Evolutionary conservation across 64 coral and sea anemone genomes (phyloP), one percentile per base, ranked within the genome.

Genomic region (Montipora cactus): DNA sequence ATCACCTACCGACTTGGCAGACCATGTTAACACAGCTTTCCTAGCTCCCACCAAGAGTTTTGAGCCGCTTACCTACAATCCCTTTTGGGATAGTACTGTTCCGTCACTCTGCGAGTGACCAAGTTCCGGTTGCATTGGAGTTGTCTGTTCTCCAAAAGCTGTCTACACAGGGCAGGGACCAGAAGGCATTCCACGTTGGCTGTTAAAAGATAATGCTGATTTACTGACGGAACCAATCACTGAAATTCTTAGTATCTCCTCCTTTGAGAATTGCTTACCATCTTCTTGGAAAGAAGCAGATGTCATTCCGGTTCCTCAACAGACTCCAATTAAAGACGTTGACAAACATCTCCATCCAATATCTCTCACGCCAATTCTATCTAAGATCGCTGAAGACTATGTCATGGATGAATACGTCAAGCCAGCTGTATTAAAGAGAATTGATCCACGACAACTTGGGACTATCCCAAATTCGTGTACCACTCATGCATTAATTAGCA

Each of bases 161-260:
- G 28, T 49, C 44, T 8, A 13, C 66, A 18, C 89, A 62, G 89
- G 46, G 45, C 13, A 78, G n/a, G 78, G 66, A 23, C 77, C 89
- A 44, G 78, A 70, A 0, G 67, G 53, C 11, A 77, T 67, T 47
- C 87, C 87, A 77, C 5, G 49, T 47, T 89, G 87, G 87, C 25
- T 89, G 7, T 78, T 89, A 77, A 89, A 77, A 58, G 87, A 89
- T 20, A 75, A 89, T 58, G 87, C 87, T 15, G 87, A 89, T 58
- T 25, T 89, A 20, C 25, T 89, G 19, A 52, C 7, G 5, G 14
- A 7, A 47, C 51, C 87, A 77, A 73, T 89, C 10, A 77, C 21
- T 21, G 74, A 78, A 4, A 81, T 69, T 71, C 64, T 70, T 25
- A 44, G 48, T 45, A 79, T 19, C 58, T 90, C 88, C 28, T 90